A percentile compares a stretch with the other conserved stretches of the same genome.
Evolutionary conservation across 1,140 invertebrate genomes (phyloP).

Genomic region (Euglossa dilemma): DNA sequence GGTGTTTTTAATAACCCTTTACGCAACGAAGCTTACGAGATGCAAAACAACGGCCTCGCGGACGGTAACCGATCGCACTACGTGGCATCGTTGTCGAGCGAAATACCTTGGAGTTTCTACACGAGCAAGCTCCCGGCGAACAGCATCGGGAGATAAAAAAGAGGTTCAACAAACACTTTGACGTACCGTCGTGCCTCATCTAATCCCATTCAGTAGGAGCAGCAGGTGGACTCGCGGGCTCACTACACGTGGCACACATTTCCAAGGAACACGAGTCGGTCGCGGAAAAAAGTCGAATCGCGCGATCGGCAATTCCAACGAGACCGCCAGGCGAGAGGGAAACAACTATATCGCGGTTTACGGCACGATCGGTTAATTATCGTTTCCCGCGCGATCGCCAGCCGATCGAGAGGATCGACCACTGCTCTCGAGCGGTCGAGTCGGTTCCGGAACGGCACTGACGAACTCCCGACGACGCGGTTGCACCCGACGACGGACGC

Average conservation of each 20-base stretch:
- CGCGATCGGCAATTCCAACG: not conserved
- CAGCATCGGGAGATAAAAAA: too few relatives aligned
- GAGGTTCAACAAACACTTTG: not conserved
- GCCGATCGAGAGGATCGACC: not conserved
- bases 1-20: too few relatives aligned
- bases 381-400: not conserved
- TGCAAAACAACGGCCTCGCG: not conserved
- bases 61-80: not conserved
- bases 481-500: not conserved
- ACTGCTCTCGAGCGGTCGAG: not conserved
- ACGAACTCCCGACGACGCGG: not conserved
- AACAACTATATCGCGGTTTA: not conserved
- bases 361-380: not conserved
- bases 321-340: too few relatives aligned
- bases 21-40: not conserved
- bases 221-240: slow-evolving; percentile 55
- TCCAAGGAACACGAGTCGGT: slow-evolving; percentile 17
- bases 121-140: not conserved
- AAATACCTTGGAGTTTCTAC: not conserved
- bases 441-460: not conserved
- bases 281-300: not conserved
- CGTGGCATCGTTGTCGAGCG: not conserved
- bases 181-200: slow-evolving; percentile 57
- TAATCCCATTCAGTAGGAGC: slow-evolving; percentile 53
- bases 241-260: slow-evolving; percentile 63